Evolutionary conservation across 2,888 invertebrate genomes (phyloP).

Genomic region (Melikaiella ostensackeni): DNA sequence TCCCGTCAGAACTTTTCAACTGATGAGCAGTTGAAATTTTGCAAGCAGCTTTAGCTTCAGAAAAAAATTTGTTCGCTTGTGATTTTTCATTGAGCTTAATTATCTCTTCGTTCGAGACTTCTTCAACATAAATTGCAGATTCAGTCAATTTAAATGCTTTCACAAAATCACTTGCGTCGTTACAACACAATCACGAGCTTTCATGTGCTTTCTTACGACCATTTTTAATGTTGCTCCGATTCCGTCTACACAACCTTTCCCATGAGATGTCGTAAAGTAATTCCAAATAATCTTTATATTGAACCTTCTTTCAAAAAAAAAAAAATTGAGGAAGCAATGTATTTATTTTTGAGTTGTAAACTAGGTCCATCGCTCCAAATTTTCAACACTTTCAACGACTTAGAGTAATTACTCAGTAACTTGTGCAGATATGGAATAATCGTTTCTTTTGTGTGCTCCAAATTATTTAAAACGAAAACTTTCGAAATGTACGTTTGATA

Average conservation of each 20-base stretch:
- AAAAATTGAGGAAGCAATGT: neutral
- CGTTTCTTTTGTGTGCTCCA: slow-evolving; percentile 7
- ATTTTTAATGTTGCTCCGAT: slow-evolving; percentile 19
- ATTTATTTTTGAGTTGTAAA: slow-evolving; percentile 31
- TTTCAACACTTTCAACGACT: neutral
- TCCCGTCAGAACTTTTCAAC: too few relatives aligned
- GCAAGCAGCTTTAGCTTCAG: too few relatives aligned
- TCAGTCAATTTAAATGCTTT: neutral
- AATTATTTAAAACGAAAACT: neutral
- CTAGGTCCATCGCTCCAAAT: slow-evolving; percentile 30
- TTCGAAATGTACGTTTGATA: too few relatives aligned
- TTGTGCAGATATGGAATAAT: slow-evolving; percentile 18
- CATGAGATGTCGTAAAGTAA: slow-evolving; percentile 29
- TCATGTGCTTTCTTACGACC: slow-evolving; percentile 7
- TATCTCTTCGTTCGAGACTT: too few relatives aligned
- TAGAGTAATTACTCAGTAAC: neutral
- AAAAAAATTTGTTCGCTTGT: too few relatives aligned
- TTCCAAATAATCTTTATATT: neutral
- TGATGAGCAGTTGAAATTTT: too few relatives aligned
- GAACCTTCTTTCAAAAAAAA: neutral
- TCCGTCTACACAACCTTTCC: slow-evolving; percentile 25
- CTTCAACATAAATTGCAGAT: neutral
- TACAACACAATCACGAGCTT: neutral
- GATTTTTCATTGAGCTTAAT: too few relatives aligned
- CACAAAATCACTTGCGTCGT: neutral